These are phyloP conservation scores for Stenotaenia linearis DNA, from an alignment of 2,888 invertebrate species.

Conservation along the genomic window DNA sequence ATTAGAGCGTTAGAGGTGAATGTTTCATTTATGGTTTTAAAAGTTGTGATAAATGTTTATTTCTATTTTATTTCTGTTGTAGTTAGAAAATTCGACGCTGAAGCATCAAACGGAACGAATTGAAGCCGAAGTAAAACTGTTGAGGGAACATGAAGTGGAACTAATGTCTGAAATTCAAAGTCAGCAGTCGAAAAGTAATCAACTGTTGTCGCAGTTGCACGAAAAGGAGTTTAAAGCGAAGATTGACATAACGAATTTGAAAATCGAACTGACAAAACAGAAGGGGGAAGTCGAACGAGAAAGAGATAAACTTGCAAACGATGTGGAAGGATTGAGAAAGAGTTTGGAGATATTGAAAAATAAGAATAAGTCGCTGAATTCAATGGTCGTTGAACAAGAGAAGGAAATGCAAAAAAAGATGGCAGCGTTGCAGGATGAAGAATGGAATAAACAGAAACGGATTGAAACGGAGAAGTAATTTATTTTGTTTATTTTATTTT, in stretches of 20 bases:
- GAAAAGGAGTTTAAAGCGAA: neutral
- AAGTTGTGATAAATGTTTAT: neutral
- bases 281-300: neutral
- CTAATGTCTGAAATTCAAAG: neutral
- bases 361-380: neutral
- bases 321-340: neutral
- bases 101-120: neutral
- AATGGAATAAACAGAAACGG: constrained; percentile 1
- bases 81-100: neutral
- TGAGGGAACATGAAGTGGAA: neutral
- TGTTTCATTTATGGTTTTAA: neutral
- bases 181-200: neutral
- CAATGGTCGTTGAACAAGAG: neutral
- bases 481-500: neutral
- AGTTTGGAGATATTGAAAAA: neutral
- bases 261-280: constrained; percentile 16
- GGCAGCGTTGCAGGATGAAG: neutral
- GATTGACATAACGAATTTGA: neutral
- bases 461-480: neutral
- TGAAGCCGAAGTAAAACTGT: neutral
- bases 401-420: neutral
- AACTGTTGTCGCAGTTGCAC: neutral
- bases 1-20: neutral
- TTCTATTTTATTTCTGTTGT: neutral
- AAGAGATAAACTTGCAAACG: neutral